Evolutionary conservation across 2,113 vertebrate species (phyloP).

Genomic region (Cervus canadensis): DNA sequence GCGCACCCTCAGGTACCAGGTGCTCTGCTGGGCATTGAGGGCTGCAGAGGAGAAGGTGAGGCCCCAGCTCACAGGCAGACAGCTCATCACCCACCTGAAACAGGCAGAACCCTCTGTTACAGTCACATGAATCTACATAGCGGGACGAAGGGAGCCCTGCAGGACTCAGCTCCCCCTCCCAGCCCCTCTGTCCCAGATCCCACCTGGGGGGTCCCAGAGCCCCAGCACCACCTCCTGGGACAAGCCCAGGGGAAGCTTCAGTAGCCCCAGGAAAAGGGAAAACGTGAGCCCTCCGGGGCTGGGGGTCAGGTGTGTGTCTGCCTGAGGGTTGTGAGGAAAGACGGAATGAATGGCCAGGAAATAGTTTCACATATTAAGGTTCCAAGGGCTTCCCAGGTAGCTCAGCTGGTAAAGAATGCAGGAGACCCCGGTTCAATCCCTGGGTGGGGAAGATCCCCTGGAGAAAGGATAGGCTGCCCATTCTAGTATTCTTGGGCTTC

Average conservation of each 20-base stretch:
- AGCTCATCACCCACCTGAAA: accelerated
- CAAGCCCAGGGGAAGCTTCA: background rate
- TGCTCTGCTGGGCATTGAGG: background rate
- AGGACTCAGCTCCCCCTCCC: background rate
- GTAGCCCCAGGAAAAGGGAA: background rate
- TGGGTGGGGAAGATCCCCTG: background rate
- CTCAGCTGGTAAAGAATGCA: background rate
- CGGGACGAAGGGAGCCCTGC: accelerated
- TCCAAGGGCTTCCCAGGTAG: background rate
- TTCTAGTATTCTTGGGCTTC: background rate
- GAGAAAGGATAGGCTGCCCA: background rate
- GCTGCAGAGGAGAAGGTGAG: background rate
- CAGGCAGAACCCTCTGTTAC: background rate
- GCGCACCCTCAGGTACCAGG: accelerated
- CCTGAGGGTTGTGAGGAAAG: too few species aligned
- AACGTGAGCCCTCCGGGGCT: accelerated
- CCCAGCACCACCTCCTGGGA: background rate
- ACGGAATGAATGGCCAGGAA: background rate
- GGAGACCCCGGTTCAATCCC: accelerated
- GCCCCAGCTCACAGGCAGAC: background rate
- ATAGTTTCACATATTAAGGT: background rate
- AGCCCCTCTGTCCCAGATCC: background rate
- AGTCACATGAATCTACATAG: accelerated
- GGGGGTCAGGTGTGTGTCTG: background rate
- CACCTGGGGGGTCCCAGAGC: background rate